These are phyloP conservation scores for Phymorhynchus buccinoides DNA, from an alignment of 1,140 invertebrate species.

Conservation along the genomic window DNA sequence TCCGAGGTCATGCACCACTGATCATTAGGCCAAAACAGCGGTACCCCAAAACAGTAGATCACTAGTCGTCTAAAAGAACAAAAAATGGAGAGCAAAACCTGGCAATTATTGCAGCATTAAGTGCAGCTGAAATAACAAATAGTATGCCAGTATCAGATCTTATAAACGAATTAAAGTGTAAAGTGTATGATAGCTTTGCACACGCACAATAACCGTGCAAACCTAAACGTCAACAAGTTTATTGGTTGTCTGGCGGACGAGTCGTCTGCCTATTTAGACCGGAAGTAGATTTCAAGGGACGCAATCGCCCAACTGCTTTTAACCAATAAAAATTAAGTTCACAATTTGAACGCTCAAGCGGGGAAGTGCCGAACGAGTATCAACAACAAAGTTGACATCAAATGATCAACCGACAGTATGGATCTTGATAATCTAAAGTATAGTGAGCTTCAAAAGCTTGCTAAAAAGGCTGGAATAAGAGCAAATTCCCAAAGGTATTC, in stretches of 20 bases:
- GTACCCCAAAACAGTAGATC: too few relatives aligned
- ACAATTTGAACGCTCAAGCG: slow-evolving; percentile 43
- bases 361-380: neutral
- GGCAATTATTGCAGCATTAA: too few relatives aligned
- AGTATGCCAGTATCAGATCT: too few relatives aligned
- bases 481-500: slow-evolving; percentile 68
- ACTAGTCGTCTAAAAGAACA: too few relatives aligned
- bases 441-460: slow-evolving; percentile 63
- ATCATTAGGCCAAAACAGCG: too few relatives aligned
- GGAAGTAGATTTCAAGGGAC: slow-evolving; percentile 19
- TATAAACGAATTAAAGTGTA: too few relatives aligned
- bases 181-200: neutral
- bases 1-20: too few relatives aligned
- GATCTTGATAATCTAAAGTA: slow-evolving; percentile 61
- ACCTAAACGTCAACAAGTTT: neutral
- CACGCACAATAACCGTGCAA: neutral
- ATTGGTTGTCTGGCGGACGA: slow-evolving; percentile 19
- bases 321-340: slow-evolving; percentile 42
- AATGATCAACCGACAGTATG: slow-evolving; percentile 42
- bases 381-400: neutral
- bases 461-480: slow-evolving; percentile 64
- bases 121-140: too few relatives aligned
- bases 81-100: too few relatives aligned
- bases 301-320: slow-evolving; percentile 9
- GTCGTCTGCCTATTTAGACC: slow-evolving; percentile 8